Conservation (phyloP, 2,888 invertebrate genomes). For the Dynastes hyllus region DNA sequence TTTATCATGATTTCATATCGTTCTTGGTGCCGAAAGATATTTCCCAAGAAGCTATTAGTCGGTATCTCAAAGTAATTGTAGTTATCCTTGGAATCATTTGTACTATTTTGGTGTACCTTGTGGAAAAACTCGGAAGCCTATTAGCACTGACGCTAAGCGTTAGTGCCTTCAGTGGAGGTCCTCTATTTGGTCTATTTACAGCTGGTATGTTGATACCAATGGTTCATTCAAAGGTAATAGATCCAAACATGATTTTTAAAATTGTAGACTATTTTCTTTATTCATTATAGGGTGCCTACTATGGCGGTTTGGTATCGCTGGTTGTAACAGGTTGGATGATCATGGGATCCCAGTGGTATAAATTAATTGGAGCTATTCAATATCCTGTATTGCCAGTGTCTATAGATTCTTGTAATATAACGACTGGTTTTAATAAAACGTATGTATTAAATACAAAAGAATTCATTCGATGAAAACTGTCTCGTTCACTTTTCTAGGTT, state of each 20-base stretch:
- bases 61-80: constrained; percentile 74
- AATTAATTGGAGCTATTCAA: constrained; percentile 56
- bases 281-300: constrained; percentile 64
- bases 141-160: constrained; percentile 78
- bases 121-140: constrained; percentile 78
- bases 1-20: constrained; percentile 78
- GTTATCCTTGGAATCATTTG: constrained; percentile 78
- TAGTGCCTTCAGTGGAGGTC: constrained; percentile 78
- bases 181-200: constrained; percentile 78
- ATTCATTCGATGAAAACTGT: background rate
- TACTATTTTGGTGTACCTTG: constrained; percentile 80
- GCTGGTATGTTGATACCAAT: constrained; percentile 80
- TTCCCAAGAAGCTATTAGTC: constrained; percentile 73
- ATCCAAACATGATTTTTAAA: background rate
- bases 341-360: constrained; percentile 62
- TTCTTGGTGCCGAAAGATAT: constrained; percentile 72
- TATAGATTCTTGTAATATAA: constrained; percentile 54
- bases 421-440: background rate
- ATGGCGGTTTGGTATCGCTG: constrained; percentile 49
- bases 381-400: constrained; percentile 63
- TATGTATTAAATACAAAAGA: background rate
- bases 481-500: background rate
- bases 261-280: background rate
- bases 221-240: constrained; percentile 74
- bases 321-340: constrained; percentile 61